These are phyloP conservation scores for Eristalis tenax DNA, from an alignment of 2,888 invertebrate species.

Conservation along the genomic window DNA sequence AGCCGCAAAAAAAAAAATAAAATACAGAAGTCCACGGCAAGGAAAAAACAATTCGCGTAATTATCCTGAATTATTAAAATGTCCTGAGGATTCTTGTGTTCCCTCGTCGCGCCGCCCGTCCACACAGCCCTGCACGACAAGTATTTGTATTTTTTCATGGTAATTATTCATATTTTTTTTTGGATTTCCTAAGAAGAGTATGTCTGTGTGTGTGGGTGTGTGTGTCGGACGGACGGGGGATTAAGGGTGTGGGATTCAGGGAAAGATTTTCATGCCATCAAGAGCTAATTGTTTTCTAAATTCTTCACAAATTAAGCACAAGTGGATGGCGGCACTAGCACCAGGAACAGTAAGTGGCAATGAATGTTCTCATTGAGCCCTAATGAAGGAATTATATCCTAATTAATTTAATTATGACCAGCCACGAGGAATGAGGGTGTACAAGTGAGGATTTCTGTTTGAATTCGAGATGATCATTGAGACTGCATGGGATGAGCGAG, in stretches of 20 bases:
- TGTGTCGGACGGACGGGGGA: background rate
- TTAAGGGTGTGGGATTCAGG: background rate
- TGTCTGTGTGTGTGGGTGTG: too few relatives aligned
- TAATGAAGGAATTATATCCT: conserved; percentile 49
- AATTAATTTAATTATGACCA: conserved; percentile 50
- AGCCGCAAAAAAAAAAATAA: background rate
- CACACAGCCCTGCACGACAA: conserved; percentile 15
- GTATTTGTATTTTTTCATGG: conserved; percentile 46
- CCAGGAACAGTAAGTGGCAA: background rate
- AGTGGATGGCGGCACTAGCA: background rate
- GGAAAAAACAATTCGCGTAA: conserved; percentile 48
- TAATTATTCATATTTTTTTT: conserved; percentile 51
- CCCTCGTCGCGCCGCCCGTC: background rate
- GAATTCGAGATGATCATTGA: background rate
- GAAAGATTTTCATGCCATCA: conserved; percentile 33
- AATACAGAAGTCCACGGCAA: background rate
- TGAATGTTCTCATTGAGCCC: conserved; percentile 29
- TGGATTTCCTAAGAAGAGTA: background rate
- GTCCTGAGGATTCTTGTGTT: conserved; percentile 40
- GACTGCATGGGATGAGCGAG: background rate
- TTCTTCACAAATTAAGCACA: conserved; percentile 4
- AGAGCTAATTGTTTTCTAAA: conserved; percentile 53
- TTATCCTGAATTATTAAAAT: conserved; percentile 65
- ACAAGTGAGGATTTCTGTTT: background rate
- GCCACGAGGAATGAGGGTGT: background rate